Percentiles rank a stretch among this genome's conserved stretches.
These are phyloP conservation scores for Paramormyrops hopkinsi DNA, from an alignment of 2,797 vertebrate species.

Conservation along the genomic window DNA sequence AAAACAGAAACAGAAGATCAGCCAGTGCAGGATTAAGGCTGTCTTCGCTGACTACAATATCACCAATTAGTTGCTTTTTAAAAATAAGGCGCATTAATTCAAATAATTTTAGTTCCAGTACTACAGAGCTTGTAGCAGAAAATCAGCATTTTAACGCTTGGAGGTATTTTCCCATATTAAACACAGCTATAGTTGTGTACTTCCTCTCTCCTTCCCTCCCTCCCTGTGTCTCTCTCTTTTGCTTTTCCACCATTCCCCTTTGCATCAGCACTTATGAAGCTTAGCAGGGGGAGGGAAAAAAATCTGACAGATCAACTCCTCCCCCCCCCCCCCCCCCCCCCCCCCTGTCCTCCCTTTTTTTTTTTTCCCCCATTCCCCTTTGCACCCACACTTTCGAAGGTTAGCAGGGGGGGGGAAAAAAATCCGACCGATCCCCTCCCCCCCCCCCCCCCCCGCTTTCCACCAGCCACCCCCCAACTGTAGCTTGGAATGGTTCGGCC, in stretches of 20 bases:
- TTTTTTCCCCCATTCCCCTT: slow-evolving; percentile 50
- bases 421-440: slow-evolving; percentile 48
- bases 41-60: slow-evolving; percentile 36
- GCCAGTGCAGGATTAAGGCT: slow-evolving; percentile 46
- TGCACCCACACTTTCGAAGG: slow-evolving; percentile 66
- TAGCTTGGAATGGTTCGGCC: slow-evolving; percentile 75
- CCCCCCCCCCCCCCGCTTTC: slow-evolving; percentile 43
- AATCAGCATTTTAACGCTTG: slow-evolving; percentile 40
- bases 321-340: slow-evolving; percentile 46
- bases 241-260: slow-evolving; percentile 50
- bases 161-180: slow-evolving; percentile 43
- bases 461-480: slow-evolving; percentile 58
- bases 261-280: slow-evolving; percentile 67
- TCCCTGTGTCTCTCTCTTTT: slow-evolving; percentile 15
- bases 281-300: slow-evolving; percentile 60
- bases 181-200: slow-evolving; percentile 61
- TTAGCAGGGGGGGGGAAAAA: slow-evolving; percentile 55
- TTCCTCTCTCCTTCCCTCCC: slow-evolving; percentile 38
- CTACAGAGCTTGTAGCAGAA: slow-evolving; percentile 38
- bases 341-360: slow-evolving; percentile 21
- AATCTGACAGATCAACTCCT: slow-evolving; percentile 53
- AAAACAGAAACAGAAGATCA: slow-evolving; percentile 55
- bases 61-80: slow-evolving; percentile 42
- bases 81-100: slow-evolving; percentile 36
- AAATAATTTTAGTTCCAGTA: slow-evolving; percentile 47